phyloP scores from a whole-genome alignment of 1,140 invertebrate genomes.

The Dinothrombium tinctorium region DNA sequence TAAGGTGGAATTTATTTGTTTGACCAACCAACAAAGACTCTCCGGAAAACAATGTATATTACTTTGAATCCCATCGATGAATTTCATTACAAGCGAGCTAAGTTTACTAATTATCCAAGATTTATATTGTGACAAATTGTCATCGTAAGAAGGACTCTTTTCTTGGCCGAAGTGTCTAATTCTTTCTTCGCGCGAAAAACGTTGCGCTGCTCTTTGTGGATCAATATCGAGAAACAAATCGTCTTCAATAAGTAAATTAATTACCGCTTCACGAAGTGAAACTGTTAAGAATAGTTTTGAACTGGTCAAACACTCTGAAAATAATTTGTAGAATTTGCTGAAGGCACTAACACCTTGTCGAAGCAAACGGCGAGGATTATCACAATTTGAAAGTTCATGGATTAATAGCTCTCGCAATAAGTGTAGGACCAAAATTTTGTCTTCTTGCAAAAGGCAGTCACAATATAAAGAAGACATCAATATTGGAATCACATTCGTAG shows the following conservation, averaged over 20 bases:
- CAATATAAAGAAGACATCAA: constrained; percentile 60
- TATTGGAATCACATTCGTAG: background rate
- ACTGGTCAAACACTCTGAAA: constrained; percentile 69
- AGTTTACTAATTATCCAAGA: constrained; percentile 54
- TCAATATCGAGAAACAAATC: constrained; percentile 80
- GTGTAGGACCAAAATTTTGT: constrained; percentile 49
- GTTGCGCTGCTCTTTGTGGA: constrained; percentile 53
- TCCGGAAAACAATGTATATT: constrained; percentile 79
- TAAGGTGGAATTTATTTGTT: constrained; percentile 29
- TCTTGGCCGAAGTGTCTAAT: constrained; percentile 53
- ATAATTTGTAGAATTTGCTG: constrained; percentile 59
- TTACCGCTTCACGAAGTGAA: constrained; percentile 67
- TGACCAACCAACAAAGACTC: constrained; percentile 31
- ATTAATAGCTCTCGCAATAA: constrained; percentile 55
- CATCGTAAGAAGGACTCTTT: constrained; percentile 35
- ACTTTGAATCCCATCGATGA: constrained; percentile 56
- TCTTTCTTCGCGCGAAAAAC: constrained; percentile 41
- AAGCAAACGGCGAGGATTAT: constrained; percentile 57
- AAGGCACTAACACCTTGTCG: constrained; percentile 66
- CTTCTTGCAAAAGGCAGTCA: constrained; percentile 49
- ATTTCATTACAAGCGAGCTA: constrained; percentile 47
- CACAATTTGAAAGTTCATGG: constrained; percentile 48
- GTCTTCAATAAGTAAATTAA: constrained; percentile 73
- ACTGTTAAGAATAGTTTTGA: constrained; percentile 78
- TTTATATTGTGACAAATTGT: constrained; percentile 46